phyloP scores from a whole-genome alignment of 2,113 vertebrate species.

The Zootoca vivipara region DNA sequence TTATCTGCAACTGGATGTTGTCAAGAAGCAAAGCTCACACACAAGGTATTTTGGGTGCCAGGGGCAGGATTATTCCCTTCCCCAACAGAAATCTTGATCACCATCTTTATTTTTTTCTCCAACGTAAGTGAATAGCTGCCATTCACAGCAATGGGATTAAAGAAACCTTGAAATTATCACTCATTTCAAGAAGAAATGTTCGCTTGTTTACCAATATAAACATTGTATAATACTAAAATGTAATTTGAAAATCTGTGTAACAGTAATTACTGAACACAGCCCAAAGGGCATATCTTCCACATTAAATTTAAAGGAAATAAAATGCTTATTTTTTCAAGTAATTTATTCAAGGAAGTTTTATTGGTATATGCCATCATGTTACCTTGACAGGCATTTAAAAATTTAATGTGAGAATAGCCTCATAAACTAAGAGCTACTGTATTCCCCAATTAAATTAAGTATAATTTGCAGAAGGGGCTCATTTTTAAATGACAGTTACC shows the following conservation, averaged over 20 bases:
- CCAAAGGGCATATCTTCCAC: neutral
- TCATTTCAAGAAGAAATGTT: neutral
- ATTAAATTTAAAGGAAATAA: neutral
- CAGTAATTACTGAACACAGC: neutral
- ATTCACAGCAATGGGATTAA: neutral
- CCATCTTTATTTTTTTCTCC: neutral
- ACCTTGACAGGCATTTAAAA: neutral
- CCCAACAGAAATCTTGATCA: neutral
- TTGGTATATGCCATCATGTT: neutral
- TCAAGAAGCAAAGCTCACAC: neutral
- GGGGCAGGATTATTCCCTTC: neutral
- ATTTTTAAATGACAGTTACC: neutral
- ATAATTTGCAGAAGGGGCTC: neutral
- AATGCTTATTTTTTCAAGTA: neutral
- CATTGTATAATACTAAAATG: neutral
- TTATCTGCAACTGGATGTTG: too few relatives aligned
- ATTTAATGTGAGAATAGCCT: neutral
- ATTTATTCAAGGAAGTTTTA: neutral
- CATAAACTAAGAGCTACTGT: neutral
- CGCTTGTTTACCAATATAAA: accelerated
- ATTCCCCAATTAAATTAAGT: neutral
- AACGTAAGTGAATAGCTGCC: neutral
- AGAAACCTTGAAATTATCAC: neutral
- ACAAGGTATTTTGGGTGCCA: neutral
- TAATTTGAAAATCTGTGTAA: neutral